Evolutionary conservation across 2,888 invertebrate genomes (phyloP).

Genomic region (Dynastes grantii): DNA sequence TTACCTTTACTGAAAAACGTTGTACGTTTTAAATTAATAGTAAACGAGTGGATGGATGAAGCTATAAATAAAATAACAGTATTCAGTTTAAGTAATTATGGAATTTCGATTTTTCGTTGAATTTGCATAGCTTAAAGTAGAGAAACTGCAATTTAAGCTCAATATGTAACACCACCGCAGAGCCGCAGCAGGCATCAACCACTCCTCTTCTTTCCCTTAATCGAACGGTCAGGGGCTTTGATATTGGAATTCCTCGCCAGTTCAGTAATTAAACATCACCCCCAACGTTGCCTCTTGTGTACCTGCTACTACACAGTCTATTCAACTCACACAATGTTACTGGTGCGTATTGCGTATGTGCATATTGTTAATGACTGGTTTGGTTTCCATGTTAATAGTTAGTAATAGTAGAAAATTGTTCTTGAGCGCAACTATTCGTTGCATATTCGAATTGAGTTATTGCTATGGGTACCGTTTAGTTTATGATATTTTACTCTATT

Average conservation of each 20-base stretch:
- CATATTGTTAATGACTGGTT: conserved; percentile 14
- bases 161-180: conserved; percentile 1
- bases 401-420: not conserved
- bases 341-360: conserved; percentile 2
- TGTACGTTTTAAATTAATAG: too few species aligned
- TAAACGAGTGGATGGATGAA: too few species aligned
- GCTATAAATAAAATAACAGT: too few species aligned
- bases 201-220: conserved; percentile 53
- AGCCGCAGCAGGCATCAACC: conserved; percentile 47
- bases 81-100: too few species aligned
- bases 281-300: conserved; percentile 47
- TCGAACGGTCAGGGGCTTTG: conserved; percentile 56
- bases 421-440: too few species aligned
- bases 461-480: too few species aligned
- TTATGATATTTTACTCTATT: too few species aligned
- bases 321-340: conserved; percentile 14
- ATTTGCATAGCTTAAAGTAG: too few species aligned
- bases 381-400: not conserved
- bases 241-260: conserved; percentile 65
- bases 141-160: too few species aligned
- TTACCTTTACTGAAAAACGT: too few species aligned
- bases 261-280: conserved; percentile 64
- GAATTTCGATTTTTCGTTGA: too few species aligned
- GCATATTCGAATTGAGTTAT: too few species aligned
- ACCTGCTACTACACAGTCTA: conserved; percentile 49